Conservation (phyloP, 2,797 vertebrate species). For the Sebastiscus tertius region DNA sequence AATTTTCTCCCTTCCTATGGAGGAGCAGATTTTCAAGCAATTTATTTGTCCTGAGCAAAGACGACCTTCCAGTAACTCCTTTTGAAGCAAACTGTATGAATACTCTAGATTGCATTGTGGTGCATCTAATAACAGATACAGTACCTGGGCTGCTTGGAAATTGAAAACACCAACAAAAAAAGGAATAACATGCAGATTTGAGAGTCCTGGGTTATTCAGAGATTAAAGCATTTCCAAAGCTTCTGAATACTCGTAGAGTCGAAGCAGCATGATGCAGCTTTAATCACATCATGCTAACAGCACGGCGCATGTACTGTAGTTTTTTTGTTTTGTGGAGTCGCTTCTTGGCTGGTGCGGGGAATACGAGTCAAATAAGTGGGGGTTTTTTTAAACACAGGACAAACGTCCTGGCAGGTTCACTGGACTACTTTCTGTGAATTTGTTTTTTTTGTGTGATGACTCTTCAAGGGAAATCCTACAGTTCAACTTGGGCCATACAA, state of each 20-base stretch:
- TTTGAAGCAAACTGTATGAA: not conserved
- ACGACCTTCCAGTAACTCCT: not conserved
- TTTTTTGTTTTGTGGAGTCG: not conserved
- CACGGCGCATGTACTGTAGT: not conserved
- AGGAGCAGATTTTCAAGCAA: not conserved
- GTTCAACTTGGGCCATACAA: not conserved
- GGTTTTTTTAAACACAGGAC: not conserved
- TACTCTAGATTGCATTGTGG: not conserved
- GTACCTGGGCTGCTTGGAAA: not conserved
- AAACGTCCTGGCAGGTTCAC: not conserved
- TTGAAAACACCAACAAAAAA: not conserved
- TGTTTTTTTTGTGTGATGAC: not conserved
- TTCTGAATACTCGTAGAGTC: not conserved
- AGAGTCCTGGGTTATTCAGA: not conserved
- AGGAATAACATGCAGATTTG: not conserved
- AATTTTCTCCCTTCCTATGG: not conserved
- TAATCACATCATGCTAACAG: not conserved
- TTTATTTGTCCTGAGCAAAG: not conserved
- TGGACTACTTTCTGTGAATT: not conserved
- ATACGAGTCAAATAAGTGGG: not conserved
- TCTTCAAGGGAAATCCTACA: not conserved
- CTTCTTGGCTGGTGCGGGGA: not conserved
- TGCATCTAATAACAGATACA: not conserved
- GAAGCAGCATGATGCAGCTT: constrained; percentile 19
- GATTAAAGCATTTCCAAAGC: constrained; percentile 6